These are phyloP conservation scores for Plecotus auritus DNA, from an alignment of 2,113 vertebrate genomes.

Conservation along the genomic window DNA sequence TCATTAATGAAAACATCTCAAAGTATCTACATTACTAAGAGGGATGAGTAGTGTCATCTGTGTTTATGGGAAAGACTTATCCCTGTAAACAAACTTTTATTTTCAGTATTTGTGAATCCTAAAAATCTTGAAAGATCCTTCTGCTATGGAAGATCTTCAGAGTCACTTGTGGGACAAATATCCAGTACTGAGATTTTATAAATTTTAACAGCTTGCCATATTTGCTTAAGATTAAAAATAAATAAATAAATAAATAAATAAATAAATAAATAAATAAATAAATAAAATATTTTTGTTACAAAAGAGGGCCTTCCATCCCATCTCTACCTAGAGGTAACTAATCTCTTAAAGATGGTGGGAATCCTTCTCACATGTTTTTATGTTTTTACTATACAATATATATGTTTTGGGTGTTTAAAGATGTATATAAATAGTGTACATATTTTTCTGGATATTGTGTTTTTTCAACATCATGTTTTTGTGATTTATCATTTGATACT, in stretches of 20 bases:
- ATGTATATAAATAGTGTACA: background rate
- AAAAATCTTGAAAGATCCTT: background rate
- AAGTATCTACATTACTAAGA: background rate
- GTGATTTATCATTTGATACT: background rate
- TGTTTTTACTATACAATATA: background rate
- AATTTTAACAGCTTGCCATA: background rate
- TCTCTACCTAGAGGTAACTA: background rate
- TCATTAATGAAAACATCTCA: background rate
- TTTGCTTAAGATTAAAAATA: background rate
- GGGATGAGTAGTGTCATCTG: background rate
- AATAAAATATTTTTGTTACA: slow-evolving; percentile 27
- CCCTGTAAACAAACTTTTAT: background rate
- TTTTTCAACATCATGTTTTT: background rate
- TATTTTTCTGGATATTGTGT: background rate
- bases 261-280: background rate
- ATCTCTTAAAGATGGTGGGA: background rate
- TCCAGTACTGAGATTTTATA: background rate
- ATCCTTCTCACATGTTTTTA: background rate
- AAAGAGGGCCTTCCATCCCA: background rate
- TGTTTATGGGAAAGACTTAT: background rate
- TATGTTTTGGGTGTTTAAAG: background rate
- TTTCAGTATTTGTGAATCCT: slow-evolving; percentile 13
- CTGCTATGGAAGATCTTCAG: background rate
- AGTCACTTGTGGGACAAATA: background rate
- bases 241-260: background rate